Percentiles rank a stretch among this genome's conserved stretches.
These are phyloP conservation scores for Forbesichthys papilliferus DNA, from an alignment of 2,113 vertebrate species.

Conservation along the genomic window DNA sequence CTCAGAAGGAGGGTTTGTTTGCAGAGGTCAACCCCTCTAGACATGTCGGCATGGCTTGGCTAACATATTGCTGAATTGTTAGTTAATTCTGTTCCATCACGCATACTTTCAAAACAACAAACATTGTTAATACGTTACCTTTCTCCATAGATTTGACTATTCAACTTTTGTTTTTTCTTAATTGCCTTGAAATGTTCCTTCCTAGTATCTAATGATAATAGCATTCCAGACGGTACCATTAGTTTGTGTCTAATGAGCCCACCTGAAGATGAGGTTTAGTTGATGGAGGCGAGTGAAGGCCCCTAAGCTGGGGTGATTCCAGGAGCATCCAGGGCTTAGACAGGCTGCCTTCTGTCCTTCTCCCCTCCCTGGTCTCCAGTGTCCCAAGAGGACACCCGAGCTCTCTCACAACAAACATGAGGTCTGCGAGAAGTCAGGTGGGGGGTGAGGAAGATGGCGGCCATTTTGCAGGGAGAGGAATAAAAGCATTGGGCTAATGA, in stretches of 20 bases:
- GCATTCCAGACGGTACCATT: background rate
- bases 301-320: conserved; percentile 30
- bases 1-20: background rate
- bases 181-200: background rate
- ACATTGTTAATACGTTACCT: background rate
- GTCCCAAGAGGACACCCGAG: conserved; percentile 15
- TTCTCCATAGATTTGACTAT: background rate
- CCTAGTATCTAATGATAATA: background rate
- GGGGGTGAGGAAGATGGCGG: conserved; percentile 37
- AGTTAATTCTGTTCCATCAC: no score
- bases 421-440: conserved; percentile 36
- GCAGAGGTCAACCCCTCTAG: background rate
- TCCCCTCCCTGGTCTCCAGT: conserved; percentile 51
- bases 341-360: conserved; percentile 35
- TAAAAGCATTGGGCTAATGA: background rate
- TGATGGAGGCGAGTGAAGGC: conserved; percentile 6
- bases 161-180: background rate
- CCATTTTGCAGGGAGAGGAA: background rate
- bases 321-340: conserved; percentile 39
- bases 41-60: background rate
- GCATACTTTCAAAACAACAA: no score
- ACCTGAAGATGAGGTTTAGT: conserved; percentile 49
- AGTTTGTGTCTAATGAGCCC: conserved; percentile 17
- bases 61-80: background rate
- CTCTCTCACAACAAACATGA: conserved; percentile 56